Evolutionary conservation across 2,797 vertebrate genomes (phyloP).

Genomic region (Natrix natrix): DNA sequence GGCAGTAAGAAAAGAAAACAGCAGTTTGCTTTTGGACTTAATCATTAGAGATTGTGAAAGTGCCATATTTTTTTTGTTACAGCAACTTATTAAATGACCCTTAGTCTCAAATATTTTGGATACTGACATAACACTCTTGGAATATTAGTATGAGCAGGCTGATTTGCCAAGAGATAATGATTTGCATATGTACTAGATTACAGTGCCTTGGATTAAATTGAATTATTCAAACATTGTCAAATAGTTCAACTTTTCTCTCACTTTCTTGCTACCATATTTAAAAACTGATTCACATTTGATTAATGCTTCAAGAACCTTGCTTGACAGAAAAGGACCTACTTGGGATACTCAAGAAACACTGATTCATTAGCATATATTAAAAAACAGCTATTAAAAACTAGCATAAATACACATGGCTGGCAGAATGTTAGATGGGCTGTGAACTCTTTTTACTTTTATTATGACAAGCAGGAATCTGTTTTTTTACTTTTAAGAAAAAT

Average conservation of each 20-base stretch:
- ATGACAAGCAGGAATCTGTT: neutral
- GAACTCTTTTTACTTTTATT: neutral
- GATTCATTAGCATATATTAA: neutral
- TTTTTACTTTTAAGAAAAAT: neutral
- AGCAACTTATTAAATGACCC: neutral
- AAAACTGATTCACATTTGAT: neutral
- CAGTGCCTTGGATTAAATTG: neutral
- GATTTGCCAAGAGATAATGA: neutral
- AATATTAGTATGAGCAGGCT: neutral
- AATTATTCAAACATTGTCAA: constrained; percentile 4
- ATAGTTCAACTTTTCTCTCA: neutral
- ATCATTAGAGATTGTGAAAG: neutral
- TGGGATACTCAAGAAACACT: neutral
- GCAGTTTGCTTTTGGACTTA: neutral
- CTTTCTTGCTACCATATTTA: neutral
- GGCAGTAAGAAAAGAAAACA: neutral
- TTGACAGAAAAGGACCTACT: neutral
- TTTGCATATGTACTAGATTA: neutral
- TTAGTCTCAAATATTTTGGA: neutral
- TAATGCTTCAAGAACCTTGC: neutral
- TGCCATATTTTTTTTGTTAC: neutral
- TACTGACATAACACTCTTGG: neutral
- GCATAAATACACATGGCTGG: constrained; percentile 4
- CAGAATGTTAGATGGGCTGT: neutral
- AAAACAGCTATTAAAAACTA: neutral